Evolutionary conservation across 2,113 vertebrate species (phyloP).

Genomic region (Antechinus stuartii): DNA sequence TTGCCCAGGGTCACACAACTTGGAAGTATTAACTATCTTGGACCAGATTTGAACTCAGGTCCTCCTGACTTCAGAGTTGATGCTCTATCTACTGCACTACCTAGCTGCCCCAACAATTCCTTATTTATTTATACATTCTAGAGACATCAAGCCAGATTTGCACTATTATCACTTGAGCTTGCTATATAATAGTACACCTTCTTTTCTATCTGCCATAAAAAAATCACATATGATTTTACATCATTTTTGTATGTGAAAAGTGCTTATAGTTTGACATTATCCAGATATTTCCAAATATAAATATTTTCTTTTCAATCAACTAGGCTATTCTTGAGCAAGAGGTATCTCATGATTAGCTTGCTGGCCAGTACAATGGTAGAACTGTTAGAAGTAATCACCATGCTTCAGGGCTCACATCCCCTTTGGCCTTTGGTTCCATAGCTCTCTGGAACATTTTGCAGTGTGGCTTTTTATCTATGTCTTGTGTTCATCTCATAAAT

Average conservation of each 20-base stretch:
- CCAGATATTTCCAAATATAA: background rate
- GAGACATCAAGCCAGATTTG: background rate
- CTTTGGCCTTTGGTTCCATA: background rate
- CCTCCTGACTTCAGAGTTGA: no score
- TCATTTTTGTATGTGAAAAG: background rate
- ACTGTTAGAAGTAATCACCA: background rate
- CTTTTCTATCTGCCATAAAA: background rate
- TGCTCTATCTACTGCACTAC: no score
- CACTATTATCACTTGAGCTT: background rate
- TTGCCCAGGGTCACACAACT: no score
- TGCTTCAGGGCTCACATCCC: background rate
- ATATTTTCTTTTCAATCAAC: background rate
- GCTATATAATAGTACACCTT: background rate
- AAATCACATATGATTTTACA: background rate
- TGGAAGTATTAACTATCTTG: no score
- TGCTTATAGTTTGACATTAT: background rate
- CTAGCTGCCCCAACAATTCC: no score
- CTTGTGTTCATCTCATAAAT: background rate
- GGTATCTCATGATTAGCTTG: background rate
- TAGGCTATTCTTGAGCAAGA: background rate
- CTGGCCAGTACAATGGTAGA: background rate
- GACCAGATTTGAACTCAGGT: no score
- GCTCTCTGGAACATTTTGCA: background rate
- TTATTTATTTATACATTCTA: background rate
- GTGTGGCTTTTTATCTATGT: no score